Base-by-base conservation (phyloP, 2,113 vertebrate genomes). In the Upupa epops region DNA sequence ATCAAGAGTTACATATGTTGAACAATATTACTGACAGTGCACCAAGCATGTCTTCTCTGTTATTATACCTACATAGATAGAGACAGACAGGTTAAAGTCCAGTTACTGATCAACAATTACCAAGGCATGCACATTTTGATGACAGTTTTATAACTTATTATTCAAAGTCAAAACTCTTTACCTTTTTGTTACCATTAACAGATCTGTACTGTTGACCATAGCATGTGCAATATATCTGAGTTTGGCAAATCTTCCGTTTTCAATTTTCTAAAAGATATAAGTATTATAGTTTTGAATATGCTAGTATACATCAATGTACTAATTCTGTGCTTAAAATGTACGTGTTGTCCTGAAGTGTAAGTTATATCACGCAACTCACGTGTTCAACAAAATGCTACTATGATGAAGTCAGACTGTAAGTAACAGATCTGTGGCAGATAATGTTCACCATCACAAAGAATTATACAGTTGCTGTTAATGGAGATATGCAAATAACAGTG, bases 161-260 rank as follows among this genome's bases (percentile, higher is more conserved):
- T 55, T 71, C 5, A 69, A 25, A 95, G 9, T 58, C 18, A 45
- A 84, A 95, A 88, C 34, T 19, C 19, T 91, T 97, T 97, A 99
- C 99, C 98, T 98, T 98, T 98, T 99, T 51, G 99, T 99, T 94
- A 99, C 98, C 99, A 99, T 99, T 88, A 99, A 96, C 94, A 99
- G 98, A 97, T 99, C 99, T 4, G 99, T 98, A 42, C 98, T 99
- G 94, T 99, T 99, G 91, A 99, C 98, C 97, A 98, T 99, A 90
- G 98, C 99, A 90, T 99, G 99, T 83, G 99, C 98, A 97, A 99
- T 98, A 85, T 99, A 99, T 95, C 96, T 98, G 95, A 98, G 98
- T 97, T 98, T 99, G 96, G 98, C 98, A 98, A 99, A 99, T 96
- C 99, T 98, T 96, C 99, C 99, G 14, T 99, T 99, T 98, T 99